Percentiles rank a stretch among this genome's conserved stretches.
These are phyloP conservation scores for Dicaeum eximium DNA, from an alignment of 2,113 vertebrate species.

Conservation along the genomic window DNA sequence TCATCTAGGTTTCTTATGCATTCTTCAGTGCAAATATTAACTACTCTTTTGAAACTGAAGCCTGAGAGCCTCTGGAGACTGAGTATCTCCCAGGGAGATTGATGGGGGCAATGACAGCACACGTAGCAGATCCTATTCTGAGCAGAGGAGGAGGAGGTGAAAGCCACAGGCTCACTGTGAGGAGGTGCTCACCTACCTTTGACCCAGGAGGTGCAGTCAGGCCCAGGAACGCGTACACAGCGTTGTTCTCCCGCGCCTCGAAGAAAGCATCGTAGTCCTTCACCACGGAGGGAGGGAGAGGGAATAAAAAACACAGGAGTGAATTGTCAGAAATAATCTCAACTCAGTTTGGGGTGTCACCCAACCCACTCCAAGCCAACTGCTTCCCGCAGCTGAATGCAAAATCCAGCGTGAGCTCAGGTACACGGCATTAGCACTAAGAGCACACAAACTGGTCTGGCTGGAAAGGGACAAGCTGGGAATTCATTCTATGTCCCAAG, in stretches of 20 bases:
- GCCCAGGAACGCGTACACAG: conserved; percentile 91
- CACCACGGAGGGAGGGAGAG: fast-evolving
- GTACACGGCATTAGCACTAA: background rate
- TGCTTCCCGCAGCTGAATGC: fast-evolving
- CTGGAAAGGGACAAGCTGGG: background rate
- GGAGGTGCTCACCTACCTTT: conserved; percentile 76
- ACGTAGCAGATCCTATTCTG: background rate
- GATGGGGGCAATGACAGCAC: background rate
- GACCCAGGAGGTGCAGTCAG: conserved; percentile 93
- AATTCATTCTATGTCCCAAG: background rate
- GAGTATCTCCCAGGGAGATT: background rate
- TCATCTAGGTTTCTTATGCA: background rate
- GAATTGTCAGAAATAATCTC: background rate
- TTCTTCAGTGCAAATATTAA: background rate
- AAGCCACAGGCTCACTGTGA: background rate
- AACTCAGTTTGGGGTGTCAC: background rate
- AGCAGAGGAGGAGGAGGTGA: background rate
- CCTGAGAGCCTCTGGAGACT: background rate
- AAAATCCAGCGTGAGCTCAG: background rate
- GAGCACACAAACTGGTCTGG: fast-evolving
- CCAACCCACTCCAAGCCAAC: background rate
- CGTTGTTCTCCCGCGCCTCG: conserved; percentile 93
- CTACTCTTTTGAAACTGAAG: background rate
- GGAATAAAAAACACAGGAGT: background rate
- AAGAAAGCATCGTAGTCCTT: conserved; percentile 96